Evolutionary conservation across 2,888 invertebrate genomes (phyloP).

Genomic region (Danaus chrysippus): DNA sequence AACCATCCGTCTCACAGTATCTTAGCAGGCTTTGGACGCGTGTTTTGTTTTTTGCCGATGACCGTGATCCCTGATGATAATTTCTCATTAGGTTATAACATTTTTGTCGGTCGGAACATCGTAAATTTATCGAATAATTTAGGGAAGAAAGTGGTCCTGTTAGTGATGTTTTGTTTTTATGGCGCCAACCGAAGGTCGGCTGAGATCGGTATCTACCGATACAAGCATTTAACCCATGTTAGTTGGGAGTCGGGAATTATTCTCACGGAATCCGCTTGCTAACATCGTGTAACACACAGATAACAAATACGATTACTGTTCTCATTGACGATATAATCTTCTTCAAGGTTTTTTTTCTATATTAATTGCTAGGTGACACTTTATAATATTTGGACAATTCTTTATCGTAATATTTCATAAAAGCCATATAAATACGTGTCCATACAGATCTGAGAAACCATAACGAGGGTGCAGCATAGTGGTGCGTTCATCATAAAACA

Average conservation of each 20-base stretch:
- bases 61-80: constrained; percentile 70
- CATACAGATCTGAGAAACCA: constrained; percentile 48
- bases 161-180: constrained; percentile 77
- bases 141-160: constrained; percentile 75
- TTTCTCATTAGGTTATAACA: constrained; percentile 78
- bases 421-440: constrained; percentile 40
- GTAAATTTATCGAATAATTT: constrained; percentile 78
- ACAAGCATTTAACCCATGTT: constrained; percentile 78
- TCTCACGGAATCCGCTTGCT: constrained; percentile 68
- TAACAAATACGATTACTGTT: constrained; percentile 40
- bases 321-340: constrained; percentile 19
- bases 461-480: constrained; percentile 33
- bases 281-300: constrained; percentile 67
- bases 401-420: too few relatives aligned
- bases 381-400: too few relatives aligned
- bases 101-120: constrained; percentile 74
- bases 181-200: constrained; percentile 75
- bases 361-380: neutral
- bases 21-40: constrained; percentile 48
- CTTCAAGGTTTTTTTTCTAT: constrained; percentile 13
- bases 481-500: constrained; percentile 60
- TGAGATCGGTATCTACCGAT: constrained; percentile 76
- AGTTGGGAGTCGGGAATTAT: constrained; percentile 69
- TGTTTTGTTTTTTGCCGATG: constrained; percentile 67
- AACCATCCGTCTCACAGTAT: constrained; percentile 59